Base-by-base conservation (phyloP, 1,140 invertebrate species). In the Hyles vespertilio region DNA sequence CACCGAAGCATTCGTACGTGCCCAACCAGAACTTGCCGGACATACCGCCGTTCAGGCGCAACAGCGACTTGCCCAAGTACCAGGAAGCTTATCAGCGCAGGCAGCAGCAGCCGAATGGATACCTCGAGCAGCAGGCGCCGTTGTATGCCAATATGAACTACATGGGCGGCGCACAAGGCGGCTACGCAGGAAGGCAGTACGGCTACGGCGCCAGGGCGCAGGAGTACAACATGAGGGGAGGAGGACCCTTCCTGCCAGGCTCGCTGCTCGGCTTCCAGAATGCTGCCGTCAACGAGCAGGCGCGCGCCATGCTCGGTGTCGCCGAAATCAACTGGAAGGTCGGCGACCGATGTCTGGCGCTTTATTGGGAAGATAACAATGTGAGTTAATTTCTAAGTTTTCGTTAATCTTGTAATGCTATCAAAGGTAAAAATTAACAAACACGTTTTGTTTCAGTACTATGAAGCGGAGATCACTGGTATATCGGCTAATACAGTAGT, bases 321-420 rank as follows among this genome's bases (percentile, higher is more conserved):
- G 77, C 77, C 2, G 84, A 87, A 22, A 77, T 92, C 87, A 85
- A 90, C 58, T 96, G 94, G 94, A 93, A 93, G 72, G 84, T 93
- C 52, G 96, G 96, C 22, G 95, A 97, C 77, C 91, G 93, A 49
- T 97, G 95, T 84, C 90, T 97, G 81, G 96, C 96, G 5, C 95
- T 96, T 76, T 98, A 97, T 85, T 97, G 96, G 96, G 96, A 97
- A 89, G 96, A 98, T 89, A 94, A 95, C 73, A 93, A 93, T 89
- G 95, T 97, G 83, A 89, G 89, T 89, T 62, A 2, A 9, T 58
- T 22, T 22, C 22, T 22, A 22, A 22, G 22, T 22, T 22, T 22
- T 22, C 22, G 22, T 22, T 22, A 22, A 22, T 22, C 22, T 22
- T 22, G 22, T 22, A 8, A 22, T 8, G 11, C 11, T 32, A 12